Evolutionary conservation across 1,140 invertebrate genomes (phyloP), one percentile per base, ranked within the genome.

Genomic region (Solenopsis invicta): DNA sequence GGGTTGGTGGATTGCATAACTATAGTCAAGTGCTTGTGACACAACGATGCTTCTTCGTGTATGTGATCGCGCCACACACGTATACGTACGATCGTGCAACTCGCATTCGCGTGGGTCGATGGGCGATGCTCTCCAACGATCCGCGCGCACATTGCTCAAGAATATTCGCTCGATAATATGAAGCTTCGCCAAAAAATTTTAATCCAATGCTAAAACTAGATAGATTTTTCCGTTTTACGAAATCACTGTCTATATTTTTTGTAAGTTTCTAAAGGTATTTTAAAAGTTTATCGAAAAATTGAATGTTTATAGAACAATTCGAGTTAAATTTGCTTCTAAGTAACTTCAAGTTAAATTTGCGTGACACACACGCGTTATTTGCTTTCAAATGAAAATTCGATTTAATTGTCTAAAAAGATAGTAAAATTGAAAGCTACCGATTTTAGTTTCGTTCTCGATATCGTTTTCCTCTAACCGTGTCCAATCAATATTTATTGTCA

Each of bases 1-100:
- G 84, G 88, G 90, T 92, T 91, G 88, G 91, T 91, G 88, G 86
- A 93, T 94, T 94, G 92, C 93, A 94, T 94, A 94, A 94, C 93
- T 93, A 93, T 91, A 92, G 91, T 91, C 91, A 89, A 90, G 89
- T 91, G 85, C 91, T 78, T 87, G 90, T 87, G 45, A 89, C 74
- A 85, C 88, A 86, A 77, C 87, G 76, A 69, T 86, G 72, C 81
- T 52, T 84, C 75, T 75, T 72, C 64, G 41, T 67, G 61, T 62
- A 81, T 86, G 86, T 54, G 85, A 67, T 59, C 18, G 52, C 56
- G 41, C 9, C 21, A 74, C 59, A 61, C 50, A 69, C 41, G 9
- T 18, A 4, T 2, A 12, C 10, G 8, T 34, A 34, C 8, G 34
- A 8, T 16, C 6, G 24, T 41, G 5, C 61, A 71, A 80, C 86